Percentiles rank a stretch among this genome's conserved stretches.
These are phyloP conservation scores for Drosophila neotestacea DNA, from an alignment of 2,888 invertebrate genomes.

Conservation along the genomic window DNA sequence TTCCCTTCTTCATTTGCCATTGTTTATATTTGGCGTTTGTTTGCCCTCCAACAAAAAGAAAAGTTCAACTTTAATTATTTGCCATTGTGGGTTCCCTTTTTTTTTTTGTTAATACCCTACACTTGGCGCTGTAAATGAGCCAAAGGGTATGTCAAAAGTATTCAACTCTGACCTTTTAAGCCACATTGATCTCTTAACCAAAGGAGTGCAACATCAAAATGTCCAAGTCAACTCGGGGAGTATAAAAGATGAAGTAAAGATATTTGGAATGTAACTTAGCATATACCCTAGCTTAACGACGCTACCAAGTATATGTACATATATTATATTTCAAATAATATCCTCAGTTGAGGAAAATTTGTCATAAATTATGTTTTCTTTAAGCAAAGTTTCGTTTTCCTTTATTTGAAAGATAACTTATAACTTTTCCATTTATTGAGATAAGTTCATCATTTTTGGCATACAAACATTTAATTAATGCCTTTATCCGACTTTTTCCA, in stretches of 20 bases:
- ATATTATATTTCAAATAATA: no score
- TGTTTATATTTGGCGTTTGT: slow-evolving; percentile 37
- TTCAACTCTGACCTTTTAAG: slow-evolving; percentile 5
- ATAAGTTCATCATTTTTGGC: neutral
- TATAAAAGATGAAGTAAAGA: neutral
- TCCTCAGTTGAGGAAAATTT: no score
- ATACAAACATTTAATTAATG: no score
- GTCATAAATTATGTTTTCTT: no score
- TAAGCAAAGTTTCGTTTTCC: no score
- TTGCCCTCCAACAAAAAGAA: slow-evolving; percentile 2
- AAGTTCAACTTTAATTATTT: slow-evolving; percentile 65
- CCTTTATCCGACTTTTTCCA: neutral
- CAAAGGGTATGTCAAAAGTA: slow-evolving; percentile 5
- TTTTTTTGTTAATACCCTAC: neutral
- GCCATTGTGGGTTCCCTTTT: slow-evolving; percentile 30
- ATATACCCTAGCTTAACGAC: neutral
- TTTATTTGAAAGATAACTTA: neutral
- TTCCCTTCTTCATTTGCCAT: slow-evolving; percentile 39
- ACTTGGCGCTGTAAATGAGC: neutral
- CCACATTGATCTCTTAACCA: slow-evolving; percentile 4
- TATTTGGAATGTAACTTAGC: neutral
- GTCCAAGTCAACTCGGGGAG: neutral
- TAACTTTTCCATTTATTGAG: neutral
- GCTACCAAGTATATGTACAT: no score
- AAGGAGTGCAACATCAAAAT: neutral